Percentiles rank a stretch among this genome's conserved stretches.
Evolutionary conservation across 2,888 invertebrate species (phyloP).

Genomic region (Girardia tigrina): DNA sequence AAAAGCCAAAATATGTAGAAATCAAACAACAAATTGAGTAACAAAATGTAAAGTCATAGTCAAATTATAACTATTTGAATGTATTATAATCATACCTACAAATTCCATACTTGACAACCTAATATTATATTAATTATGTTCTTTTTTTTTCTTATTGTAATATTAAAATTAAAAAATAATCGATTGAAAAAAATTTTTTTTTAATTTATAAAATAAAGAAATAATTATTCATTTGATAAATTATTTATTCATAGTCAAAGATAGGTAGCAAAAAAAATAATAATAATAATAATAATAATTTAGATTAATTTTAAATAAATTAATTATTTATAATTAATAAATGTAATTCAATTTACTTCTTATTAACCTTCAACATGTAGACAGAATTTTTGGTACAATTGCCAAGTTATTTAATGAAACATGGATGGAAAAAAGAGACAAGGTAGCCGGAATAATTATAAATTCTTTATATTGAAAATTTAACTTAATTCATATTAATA

Average conservation of each 20-base stretch:
- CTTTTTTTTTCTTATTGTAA: not conserved
- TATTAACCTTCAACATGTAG: constrained; percentile 9
- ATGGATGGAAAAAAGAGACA: constrained; percentile 1
- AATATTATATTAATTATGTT: not conserved
- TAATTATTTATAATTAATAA: not conserved
- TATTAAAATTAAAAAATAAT: not conserved
- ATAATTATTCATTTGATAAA: constrained; percentile 15
- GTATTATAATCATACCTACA: no score
- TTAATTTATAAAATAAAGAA: not conserved
- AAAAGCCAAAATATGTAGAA: no score
- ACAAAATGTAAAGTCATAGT: no score
- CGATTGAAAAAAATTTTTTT: not conserved
- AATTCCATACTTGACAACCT: not conserved
- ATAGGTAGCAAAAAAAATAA: not conserved
- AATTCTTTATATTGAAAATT: constrained; percentile 6
- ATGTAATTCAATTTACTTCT: not conserved
- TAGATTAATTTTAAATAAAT: not conserved
- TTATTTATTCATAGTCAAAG: not conserved
- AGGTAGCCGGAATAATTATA: constrained; percentile 16
- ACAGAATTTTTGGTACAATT: constrained; percentile 23
- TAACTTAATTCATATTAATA: not conserved
- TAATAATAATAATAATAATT: not conserved
- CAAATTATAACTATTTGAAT: no score
- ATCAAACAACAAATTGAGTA: no score
- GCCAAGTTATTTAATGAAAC: constrained; percentile 7